Evolutionary conservation across 1,140 invertebrate species (phyloP).

Genomic region (Adoxophyes honmai): DNA sequence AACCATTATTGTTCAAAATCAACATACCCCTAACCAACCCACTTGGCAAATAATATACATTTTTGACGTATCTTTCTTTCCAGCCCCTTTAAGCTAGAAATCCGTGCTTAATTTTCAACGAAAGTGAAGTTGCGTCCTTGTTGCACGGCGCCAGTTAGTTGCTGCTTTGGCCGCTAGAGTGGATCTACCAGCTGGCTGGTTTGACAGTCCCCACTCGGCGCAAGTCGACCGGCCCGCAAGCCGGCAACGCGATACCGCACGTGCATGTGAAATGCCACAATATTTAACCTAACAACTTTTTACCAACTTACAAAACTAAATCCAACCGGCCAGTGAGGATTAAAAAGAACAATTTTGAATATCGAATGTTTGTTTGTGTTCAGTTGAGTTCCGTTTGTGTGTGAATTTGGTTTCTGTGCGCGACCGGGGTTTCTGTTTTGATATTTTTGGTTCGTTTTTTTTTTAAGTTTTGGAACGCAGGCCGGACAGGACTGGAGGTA

Average conservation of each 20-base stretch:
- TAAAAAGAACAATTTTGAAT: slow-evolving; percentile 30
- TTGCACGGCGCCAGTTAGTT: slow-evolving; percentile 45
- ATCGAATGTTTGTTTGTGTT: slow-evolving; percentile 43
- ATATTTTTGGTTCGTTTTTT: slow-evolving; percentile 51
- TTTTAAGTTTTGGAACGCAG: slow-evolving; percentile 53
- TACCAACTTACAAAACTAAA: slow-evolving; percentile 47
- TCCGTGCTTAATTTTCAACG: slow-evolving; percentile 32
- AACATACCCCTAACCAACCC: no score
- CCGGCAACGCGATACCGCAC: slow-evolving; percentile 50
- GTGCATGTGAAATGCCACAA: slow-evolving; percentile 50
- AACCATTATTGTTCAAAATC: no score
- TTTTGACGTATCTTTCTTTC: no score
- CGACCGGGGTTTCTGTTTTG: slow-evolving; percentile 44
- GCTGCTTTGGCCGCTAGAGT: slow-evolving; percentile 62
- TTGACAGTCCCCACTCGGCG: slow-evolving; percentile 59
- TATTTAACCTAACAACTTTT: slow-evolving; percentile 64
- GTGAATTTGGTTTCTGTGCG: slow-evolving; percentile 58
- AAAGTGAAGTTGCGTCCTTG: slow-evolving; percentile 21
- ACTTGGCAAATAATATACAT: no score
- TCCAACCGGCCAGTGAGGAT: slow-evolving; percentile 20
- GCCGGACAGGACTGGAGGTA: slow-evolving; percentile 36
- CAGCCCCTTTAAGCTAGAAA: no score
- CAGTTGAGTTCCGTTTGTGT: slow-evolving; percentile 49
- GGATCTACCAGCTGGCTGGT: slow-evolving; percentile 66
- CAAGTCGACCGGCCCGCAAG: slow-evolving; percentile 49